Evolutionary conservation across 2,888 invertebrate genomes (phyloP).

Genomic region (Hydraecia micacea): DNA sequence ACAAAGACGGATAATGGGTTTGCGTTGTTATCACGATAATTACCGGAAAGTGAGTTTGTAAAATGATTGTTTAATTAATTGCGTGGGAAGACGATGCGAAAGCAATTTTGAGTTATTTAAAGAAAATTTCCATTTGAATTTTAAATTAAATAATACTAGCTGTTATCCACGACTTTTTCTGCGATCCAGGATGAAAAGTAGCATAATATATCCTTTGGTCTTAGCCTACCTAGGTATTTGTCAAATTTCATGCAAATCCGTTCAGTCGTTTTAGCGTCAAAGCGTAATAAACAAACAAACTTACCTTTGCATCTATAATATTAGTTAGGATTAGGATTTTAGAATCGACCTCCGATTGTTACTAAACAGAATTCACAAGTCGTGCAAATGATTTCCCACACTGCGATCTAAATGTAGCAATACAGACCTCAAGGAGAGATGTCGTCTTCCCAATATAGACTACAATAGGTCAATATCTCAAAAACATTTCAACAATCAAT

Average conservation of each 20-base stretch:
- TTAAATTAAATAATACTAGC: not conserved
- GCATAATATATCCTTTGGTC: too few relatives aligned
- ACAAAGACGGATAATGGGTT: conserved; percentile 37
- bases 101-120: conserved; percentile 9
- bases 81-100: conserved; percentile 14
- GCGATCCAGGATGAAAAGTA: too few relatives aligned
- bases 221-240: too few relatives aligned
- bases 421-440: not conserved
- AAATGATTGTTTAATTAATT: conserved; percentile 39
- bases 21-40: conserved; percentile 32
- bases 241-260: too few relatives aligned
- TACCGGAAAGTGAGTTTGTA: conserved; percentile 26
- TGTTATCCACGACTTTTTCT: too few relatives aligned
- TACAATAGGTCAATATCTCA: not conserved
- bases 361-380: not conserved
- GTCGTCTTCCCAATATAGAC: not conserved
- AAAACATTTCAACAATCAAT: conserved; percentile 13
- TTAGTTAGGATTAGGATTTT: not conserved
- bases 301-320: too few relatives aligned
- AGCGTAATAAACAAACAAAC: too few relatives aligned
- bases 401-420: not conserved
- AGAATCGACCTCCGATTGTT: too few relatives aligned
- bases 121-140: not conserved
- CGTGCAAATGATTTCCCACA: not conserved
- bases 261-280: too few relatives aligned